Evolutionary conservation across 2,797 vertebrate genomes (phyloP).

Genomic region (Anguilla obscura): DNA sequence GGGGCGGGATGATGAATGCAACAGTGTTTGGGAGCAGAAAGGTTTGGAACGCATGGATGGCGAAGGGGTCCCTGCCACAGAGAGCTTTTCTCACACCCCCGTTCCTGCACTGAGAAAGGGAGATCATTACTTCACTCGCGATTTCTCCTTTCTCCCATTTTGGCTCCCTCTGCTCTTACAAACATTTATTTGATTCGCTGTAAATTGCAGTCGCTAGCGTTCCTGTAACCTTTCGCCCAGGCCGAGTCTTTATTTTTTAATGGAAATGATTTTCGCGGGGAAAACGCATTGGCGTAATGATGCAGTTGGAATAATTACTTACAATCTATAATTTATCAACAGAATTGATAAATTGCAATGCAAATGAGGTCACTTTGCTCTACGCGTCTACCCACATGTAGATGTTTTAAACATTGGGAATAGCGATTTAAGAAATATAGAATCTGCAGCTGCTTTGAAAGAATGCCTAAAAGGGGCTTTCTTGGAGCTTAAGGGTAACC

Average conservation of each 20-base stretch:
- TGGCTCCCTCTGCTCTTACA: neutral
- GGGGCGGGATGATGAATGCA: slow-evolving; percentile 75
- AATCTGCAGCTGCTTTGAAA: neutral
- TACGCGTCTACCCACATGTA: too few species aligned
- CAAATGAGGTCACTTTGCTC: neutral
- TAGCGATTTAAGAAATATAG: neutral
- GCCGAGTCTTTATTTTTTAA: neutral
- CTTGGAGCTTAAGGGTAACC: neutral
- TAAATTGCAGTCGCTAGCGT: neutral
- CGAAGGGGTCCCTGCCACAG: slow-evolving; percentile 76
- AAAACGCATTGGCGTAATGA: neutral
- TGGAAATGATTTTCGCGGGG: neutral
- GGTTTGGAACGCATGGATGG: slow-evolving; percentile 74
- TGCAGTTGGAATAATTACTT: neutral
- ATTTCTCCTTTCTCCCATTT: neutral
- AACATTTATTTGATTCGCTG: neutral
- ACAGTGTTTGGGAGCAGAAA: slow-evolving; percentile 72
- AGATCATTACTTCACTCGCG: slow-evolving; percentile 10
- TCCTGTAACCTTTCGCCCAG: neutral
- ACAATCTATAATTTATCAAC: neutral
- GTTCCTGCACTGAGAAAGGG: slow-evolving; percentile 16
- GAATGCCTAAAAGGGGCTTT: neutral
- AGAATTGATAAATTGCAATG: too few species aligned
- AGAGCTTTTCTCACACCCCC: slow-evolving; percentile 47
- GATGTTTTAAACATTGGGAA: neutral